Base-by-base conservation (phyloP, 2,113 vertebrate species). In the Dendrocopos noguchii region DNA sequence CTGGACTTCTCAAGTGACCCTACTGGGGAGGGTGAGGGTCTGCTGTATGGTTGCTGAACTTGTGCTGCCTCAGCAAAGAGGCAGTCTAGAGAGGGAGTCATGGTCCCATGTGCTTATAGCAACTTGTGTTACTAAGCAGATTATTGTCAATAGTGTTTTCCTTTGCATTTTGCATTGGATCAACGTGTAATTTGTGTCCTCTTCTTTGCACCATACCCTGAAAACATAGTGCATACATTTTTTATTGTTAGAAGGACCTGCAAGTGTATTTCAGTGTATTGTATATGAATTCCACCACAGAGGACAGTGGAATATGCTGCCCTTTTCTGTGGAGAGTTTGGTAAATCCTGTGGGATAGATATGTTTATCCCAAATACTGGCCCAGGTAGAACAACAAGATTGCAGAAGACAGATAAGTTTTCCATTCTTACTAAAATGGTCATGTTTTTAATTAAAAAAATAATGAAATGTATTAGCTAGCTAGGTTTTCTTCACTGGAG, bases 21-120 rank as follows among this genome's bases (percentile, higher is more conserved):
- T 4, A 0, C 10, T 5, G 31, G 61, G 28, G 28, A 29, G 1
- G 4, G 27, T 3, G 22, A 56, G 29, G 50, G 17, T 53, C 21
- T 1, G 6, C 75, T 61, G 12, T 29, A 55, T 7, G 0, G 61
- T 39, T 4, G 7, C 50, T 20, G 63, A 79, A 60, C 70, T 72
- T 22, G 11, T 1, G 1, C 44, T 46, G 28, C 50, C 65, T 74
- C 2, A 3, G 29, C 12, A 4, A n/a, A 59, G 27, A 89, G 39
- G 15, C 66, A 50, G 29, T 11, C 63, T 71, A 17, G 63, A 46
- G 66, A 70, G 22, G 39, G 63, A 25, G 15, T 7, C 39, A 20
- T 64, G 66, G 55, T 65, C 64, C 10, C 1, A 22, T 59, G 33
- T 60, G 19, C 60, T 85, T 72, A n/a, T 71, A 85, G 84, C 87